Percentiles rank a stretch among this genome's conserved stretches.
Evolutionary conservation across 2,888 invertebrate genomes (phyloP).

Genomic region (Tribolium freemani): DNA sequence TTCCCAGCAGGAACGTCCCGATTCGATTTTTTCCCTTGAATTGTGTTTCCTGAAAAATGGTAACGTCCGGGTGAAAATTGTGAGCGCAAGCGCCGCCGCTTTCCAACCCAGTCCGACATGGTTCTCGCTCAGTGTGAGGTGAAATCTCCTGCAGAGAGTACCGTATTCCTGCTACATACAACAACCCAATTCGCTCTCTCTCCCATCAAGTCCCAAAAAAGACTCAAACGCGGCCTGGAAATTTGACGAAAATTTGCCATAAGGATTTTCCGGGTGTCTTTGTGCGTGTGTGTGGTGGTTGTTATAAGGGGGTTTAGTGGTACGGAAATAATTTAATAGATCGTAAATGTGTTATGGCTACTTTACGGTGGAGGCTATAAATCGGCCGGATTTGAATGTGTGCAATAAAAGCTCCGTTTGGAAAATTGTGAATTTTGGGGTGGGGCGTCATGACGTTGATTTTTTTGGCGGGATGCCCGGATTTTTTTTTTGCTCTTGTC

Average conservation of each 20-base stretch:
- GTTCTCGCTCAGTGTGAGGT: slow-evolving; percentile 40
- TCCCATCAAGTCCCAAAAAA: slow-evolving; percentile 14
- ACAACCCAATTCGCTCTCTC: slow-evolving; percentile 19
- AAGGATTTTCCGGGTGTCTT: not conserved
- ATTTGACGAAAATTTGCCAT: not conserved
- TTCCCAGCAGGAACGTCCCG: not conserved
- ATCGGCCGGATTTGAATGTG: slow-evolving; percentile 35
- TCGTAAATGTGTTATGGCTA: slow-evolving; percentile 43
- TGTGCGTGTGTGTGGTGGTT: not conserved
- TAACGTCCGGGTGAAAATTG: slow-evolving; percentile 24
- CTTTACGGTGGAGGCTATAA: slow-evolving; percentile 39
- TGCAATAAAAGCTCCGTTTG: slow-evolving; percentile 35
- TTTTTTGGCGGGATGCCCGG: slow-evolving; percentile 29
- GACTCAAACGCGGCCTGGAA: not conserved
- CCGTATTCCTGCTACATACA: slow-evolving; percentile 17
- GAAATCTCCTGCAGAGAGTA: slow-evolving; percentile 33
- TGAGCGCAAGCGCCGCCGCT: slow-evolving; percentile 38
- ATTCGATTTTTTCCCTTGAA: not conserved
- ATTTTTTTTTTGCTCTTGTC: slow-evolving; percentile 13
- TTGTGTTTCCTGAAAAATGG: slow-evolving; percentile 26
- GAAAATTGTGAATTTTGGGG: slow-evolving; percentile 13
- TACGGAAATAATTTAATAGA: slow-evolving; percentile 42
- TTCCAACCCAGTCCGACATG: slow-evolving; percentile 20
- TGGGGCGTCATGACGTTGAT: not conserved
- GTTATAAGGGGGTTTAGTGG: slow-evolving; percentile 32